A percentile compares a stretch with the other conserved stretches of the same genome.
phyloP scores from a whole-genome alignment of 2,888 invertebrate species.

The Sabellastarte sp. region DNA sequence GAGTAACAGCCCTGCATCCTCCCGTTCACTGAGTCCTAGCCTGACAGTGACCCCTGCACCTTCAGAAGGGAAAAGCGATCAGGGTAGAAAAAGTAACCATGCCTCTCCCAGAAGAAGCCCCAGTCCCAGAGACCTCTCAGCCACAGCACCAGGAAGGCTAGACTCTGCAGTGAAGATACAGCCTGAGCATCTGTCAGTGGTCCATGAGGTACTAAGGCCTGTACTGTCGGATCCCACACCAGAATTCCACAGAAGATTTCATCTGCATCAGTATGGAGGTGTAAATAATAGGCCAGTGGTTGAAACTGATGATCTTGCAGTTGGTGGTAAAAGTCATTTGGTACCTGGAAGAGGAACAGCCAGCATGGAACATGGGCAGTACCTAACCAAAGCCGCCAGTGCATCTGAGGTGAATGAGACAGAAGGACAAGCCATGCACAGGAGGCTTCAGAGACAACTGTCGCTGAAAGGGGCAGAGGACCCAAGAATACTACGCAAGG shows the following conservation, averaged over 20 bases:
- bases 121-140: background rate
- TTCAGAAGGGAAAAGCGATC: background rate
- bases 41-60: background rate
- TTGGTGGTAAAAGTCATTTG: background rate
- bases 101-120: background rate
- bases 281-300: no score
- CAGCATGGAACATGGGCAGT: background rate
- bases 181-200: conserved; percentile 1
- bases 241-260: background rate
- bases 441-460: conserved; percentile 76
- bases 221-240: conserved; percentile 19
- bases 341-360: background rate
- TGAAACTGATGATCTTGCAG: background rate
- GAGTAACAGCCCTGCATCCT: background rate
- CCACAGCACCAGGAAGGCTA: background rate
- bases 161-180: background rate
- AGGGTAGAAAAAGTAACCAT: background rate
- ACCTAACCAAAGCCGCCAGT: background rate
- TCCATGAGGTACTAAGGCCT: conserved; percentile 11
- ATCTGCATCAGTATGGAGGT: no score
- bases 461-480: conserved; percentile 81
- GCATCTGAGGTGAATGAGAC: background rate
- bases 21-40: background rate
- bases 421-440: conserved; percentile 61
- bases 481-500: conserved; percentile 64